Percentiles rank a stretch among this genome's conserved stretches.
These are phyloP conservation scores for Gandaritis pyraliata DNA, from an alignment of 2,888 invertebrate species.

Conservation along the genomic window DNA sequence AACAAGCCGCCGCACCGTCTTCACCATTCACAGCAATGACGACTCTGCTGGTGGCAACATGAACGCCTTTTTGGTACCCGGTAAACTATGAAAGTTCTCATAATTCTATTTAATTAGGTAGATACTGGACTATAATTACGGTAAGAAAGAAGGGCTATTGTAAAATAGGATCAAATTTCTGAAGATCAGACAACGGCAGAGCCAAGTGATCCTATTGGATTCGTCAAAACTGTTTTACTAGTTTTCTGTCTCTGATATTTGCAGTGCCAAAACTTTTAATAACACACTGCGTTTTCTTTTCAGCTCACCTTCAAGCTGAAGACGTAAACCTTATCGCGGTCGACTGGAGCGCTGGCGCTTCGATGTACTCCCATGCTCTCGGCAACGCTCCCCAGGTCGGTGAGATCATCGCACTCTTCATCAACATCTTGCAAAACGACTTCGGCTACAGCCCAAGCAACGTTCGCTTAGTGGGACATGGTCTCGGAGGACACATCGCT, in stretches of 20 bases:
- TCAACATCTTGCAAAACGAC: slow-evolving; percentile 61
- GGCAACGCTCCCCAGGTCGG: slow-evolving; percentile 66
- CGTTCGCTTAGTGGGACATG: slow-evolving; percentile 71
- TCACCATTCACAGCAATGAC: slow-evolving; percentile 63
- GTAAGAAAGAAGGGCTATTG: too few relatives aligned
- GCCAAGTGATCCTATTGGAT: too few relatives aligned
- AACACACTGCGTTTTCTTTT: slow-evolving; percentile 30
- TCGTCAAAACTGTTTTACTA: too few relatives aligned
- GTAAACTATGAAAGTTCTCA: slow-evolving; percentile 45
- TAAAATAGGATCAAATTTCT: not conserved
- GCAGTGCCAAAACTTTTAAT: too few relatives aligned
- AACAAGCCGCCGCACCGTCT: slow-evolving; percentile 50
- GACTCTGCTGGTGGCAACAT: slow-evolving; percentile 65
- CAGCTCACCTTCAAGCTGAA: slow-evolving; percentile 61
- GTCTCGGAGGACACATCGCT: slow-evolving; percentile 73
- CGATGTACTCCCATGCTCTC: slow-evolving; percentile 64
- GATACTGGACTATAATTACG: too few relatives aligned
- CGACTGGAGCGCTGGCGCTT: slow-evolving; percentile 68
- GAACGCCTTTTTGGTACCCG: slow-evolving; percentile 64
- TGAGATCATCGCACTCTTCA: slow-evolving; percentile 63
- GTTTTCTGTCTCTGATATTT: too few relatives aligned
- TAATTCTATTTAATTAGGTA: too few relatives aligned
- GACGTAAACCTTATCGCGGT: slow-evolving; percentile 73
- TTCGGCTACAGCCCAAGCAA: slow-evolving; percentile 58
- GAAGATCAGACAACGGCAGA: not conserved